These are phyloP conservation scores for Oncorhynchus gorbuscha DNA, from an alignment of 2,113 vertebrate species.

Conservation along the genomic window DNA sequence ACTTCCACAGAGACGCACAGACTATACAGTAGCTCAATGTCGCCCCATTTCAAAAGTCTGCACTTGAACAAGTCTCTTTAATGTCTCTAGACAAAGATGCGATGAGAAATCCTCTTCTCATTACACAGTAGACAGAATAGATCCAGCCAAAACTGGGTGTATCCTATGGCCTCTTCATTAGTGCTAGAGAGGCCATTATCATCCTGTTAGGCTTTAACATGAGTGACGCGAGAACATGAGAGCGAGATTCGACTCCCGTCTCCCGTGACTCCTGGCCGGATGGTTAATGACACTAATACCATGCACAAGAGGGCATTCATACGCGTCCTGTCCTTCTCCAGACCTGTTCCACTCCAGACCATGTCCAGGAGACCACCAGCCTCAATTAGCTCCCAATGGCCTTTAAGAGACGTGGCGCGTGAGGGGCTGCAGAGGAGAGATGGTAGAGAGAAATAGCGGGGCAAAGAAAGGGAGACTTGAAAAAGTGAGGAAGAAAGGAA, in stretches of 20 bases:
- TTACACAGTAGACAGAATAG: too few relatives aligned
- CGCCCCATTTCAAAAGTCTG: too few relatives aligned
- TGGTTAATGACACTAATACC: conserved; percentile 36
- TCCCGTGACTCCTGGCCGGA: conserved; percentile 31
- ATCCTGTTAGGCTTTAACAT: too few relatives aligned
- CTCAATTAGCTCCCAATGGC: conserved; percentile 49
- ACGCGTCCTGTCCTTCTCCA: conserved; percentile 13
- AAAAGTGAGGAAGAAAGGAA: neutral
- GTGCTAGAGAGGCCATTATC: too few relatives aligned
- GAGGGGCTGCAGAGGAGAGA: conserved; percentile 31
- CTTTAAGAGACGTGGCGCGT: conserved; percentile 34
- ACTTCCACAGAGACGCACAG: too few relatives aligned
- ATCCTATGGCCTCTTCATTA: too few relatives aligned
- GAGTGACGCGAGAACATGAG: conserved; percentile 32
- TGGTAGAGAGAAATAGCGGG: neutral
- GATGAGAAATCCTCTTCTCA: too few relatives aligned
- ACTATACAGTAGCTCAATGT: too few relatives aligned
- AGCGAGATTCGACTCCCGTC: conserved; percentile 20
- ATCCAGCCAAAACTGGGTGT: too few relatives aligned
- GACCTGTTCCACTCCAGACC: conserved; percentile 1
- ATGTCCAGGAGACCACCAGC: conserved; percentile 26
- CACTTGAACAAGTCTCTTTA: too few relatives aligned
- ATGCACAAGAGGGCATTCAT: conserved; percentile 39
- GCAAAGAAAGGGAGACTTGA: too few relatives aligned
- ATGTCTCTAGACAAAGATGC: too few relatives aligned